Conservation (phyloP, 2,113 vertebrate species). For the Cyanoderma ruficeps region DNA sequence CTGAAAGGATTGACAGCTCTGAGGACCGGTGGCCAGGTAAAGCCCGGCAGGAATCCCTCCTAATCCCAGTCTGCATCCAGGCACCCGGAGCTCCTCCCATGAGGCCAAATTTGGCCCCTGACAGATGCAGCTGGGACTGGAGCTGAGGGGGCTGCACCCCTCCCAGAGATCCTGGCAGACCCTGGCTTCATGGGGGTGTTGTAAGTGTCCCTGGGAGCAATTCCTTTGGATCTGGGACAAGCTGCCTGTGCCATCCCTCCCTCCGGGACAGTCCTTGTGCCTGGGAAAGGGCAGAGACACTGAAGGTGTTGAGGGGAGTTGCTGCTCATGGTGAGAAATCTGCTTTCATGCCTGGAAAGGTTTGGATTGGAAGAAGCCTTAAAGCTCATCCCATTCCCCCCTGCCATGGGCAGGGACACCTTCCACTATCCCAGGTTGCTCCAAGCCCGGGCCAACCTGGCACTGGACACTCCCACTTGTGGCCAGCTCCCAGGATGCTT, state of each 20-base stretch:
- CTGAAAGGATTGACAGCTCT: constrained; percentile 53
- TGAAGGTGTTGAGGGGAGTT: background rate
- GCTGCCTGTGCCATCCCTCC: fast-evolving
- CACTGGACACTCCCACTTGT: background rate
- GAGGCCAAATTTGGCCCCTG: background rate
- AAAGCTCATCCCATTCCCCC: background rate
- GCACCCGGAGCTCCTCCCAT: background rate
- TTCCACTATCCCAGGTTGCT: background rate
- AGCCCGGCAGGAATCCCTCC: background rate
- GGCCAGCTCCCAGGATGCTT: background rate
- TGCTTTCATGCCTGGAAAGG: background rate
- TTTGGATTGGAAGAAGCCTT: background rate
- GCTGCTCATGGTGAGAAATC: background rate
- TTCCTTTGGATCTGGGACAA: background rate
- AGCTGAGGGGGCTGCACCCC: background rate
- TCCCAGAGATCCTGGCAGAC: background rate
- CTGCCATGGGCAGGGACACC: background rate
- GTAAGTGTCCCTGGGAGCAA: background rate
- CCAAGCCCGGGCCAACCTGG: fast-evolving
- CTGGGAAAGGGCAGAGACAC: background rate
- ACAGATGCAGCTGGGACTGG: background rate
- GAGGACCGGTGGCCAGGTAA: constrained; percentile 36
- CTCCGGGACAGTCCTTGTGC: background rate
- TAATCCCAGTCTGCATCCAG: constrained; percentile 21
- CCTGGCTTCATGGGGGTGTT: background rate